phyloP scores from a whole-genome alignment of 2,888 invertebrate genomes.

The Tetragonula carbonaria region DNA sequence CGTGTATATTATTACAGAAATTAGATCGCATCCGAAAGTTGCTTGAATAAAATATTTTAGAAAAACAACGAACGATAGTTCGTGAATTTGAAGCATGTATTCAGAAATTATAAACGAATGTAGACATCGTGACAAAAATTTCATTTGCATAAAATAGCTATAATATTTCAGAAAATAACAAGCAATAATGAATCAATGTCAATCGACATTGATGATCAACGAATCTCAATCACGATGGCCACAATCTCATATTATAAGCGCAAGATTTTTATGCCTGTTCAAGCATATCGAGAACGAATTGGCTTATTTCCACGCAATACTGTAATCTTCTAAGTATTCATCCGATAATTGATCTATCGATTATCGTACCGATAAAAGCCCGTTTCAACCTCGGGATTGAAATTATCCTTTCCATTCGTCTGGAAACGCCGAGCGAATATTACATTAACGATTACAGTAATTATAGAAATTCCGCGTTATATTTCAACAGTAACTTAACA shows the following conservation, averaged over 20 bases:
- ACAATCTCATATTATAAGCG: not conserved
- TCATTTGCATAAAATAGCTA: not conserved
- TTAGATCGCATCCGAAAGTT: too few species aligned
- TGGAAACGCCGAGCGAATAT: not conserved
- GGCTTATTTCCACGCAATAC: not conserved
- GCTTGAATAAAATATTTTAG: too few species aligned
- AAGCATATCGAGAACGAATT: not conserved
- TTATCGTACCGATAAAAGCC: too few species aligned
- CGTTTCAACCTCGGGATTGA: too few species aligned
- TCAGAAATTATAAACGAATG: too few species aligned
- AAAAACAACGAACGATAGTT: too few species aligned
- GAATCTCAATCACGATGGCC: too few species aligned
- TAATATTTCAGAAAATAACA: not conserved
- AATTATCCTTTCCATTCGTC: too few species aligned
- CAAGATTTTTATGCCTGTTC: not conserved
- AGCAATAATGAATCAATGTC: not conserved
- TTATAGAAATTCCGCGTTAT: not conserved
- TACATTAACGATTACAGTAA: not conserved
- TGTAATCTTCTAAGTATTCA: not conserved
- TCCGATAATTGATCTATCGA: not conserved
- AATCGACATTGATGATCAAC: too few species aligned
- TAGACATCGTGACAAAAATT: too few species aligned
- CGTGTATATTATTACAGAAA: too few species aligned
- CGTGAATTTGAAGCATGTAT: too few species aligned
- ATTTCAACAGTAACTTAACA: conserved; percentile 1